Evolutionary conservation across 2,113 vertebrate species (phyloP).

Genomic region (Phycodurus eques): DNA sequence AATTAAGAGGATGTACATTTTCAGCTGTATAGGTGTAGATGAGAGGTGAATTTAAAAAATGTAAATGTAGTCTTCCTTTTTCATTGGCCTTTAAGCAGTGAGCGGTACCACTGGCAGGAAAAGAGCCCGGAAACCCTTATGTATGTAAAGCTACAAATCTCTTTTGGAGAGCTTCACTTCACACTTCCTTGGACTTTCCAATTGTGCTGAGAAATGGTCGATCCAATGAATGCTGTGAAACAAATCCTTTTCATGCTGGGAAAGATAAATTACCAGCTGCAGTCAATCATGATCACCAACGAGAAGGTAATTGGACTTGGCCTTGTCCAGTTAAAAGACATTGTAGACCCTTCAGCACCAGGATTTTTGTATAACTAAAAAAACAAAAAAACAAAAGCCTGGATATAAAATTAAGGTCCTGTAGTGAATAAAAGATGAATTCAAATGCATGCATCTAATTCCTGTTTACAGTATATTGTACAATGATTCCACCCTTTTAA

Average conservation of each 20-base stretch:
- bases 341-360: neutral
- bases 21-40: neutral
- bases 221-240: slow-evolving; percentile 1
- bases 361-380: no score
- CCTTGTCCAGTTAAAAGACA: neutral
- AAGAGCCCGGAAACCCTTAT: neutral
- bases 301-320: neutral
- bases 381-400: no score
- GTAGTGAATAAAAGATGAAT: no score
- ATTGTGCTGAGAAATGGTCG: neutral
- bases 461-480: no score
- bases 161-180: neutral
- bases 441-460: no score
- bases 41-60: neutral
- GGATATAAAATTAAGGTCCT: no score
- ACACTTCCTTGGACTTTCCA: neutral
- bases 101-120: neutral
- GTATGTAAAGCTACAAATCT: neutral
- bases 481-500: no score
- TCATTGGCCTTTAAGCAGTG: neutral
- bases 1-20: no score
- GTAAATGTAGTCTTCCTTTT: neutral
- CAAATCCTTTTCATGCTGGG: neutral
- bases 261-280: neutral
- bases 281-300: neutral